Base-by-base conservation (phyloP, 2,113 vertebrate species). In the Bucco capensis region DNA sequence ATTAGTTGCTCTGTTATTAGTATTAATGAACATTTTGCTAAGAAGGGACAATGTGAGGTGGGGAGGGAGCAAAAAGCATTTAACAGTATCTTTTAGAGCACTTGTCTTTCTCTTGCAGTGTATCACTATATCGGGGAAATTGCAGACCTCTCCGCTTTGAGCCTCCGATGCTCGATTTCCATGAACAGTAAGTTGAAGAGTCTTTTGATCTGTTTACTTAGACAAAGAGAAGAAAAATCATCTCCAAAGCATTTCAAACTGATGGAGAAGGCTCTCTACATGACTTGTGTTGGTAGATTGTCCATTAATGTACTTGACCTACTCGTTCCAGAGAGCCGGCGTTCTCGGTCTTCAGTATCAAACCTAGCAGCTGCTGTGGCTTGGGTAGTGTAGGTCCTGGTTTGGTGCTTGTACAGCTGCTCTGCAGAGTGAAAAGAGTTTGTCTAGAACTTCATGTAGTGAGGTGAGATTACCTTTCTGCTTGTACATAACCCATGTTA, bases 121-220 rank as follows among this genome's bases (percentile, higher is more conserved):
- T 98, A 67, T 98, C 99, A 93, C 97, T 98, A 3, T 98, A 99
- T 94, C 98, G 98, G 94, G 98, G 98, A 96, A 99, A 98, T 96
- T 99, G 98, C 88, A 98, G 99, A 96, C 98, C 99, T 83, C 98
- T 99, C 97, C 98, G 98, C 80, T 99, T 99, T 96, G 99, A 99
- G 96, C 99, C 99, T 91, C 99, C 99, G 71, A 99, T 99, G 99
- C 97, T 99, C 98, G 99, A 99, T 97, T 99, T 99, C 96, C 98
- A 99, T 77, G 99, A 99, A 97, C 98, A 99, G 99, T 99, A 97
- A 99, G 99, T 98, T 88, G 58, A 47, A 31, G 86, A 84, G 47
- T 42, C 25, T 86, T 94, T 82, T 25, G 8, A 50, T 87, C 4
- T 50, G 6, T 86, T 92, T 86, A 30, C 4, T 80, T 71, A 46